Conservation (phyloP, 2,113 vertebrate genomes). For the Platysteira castanea region DNA sequence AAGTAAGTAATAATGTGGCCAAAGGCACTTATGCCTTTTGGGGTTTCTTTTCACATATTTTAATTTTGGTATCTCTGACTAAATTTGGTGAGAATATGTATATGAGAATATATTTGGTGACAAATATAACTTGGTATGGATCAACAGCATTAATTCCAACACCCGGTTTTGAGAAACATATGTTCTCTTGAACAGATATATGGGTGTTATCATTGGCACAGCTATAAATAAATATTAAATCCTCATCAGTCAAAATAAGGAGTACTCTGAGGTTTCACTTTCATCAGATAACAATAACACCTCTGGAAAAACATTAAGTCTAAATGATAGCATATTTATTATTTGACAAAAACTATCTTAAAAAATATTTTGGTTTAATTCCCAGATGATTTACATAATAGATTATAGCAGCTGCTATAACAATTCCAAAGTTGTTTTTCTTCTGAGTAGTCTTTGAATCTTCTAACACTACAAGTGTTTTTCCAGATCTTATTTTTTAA, state of each 20-base stretch:
- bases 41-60: neutral
- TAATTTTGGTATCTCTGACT: neutral
- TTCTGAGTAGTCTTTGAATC: neutral
- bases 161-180: conserved; percentile 10
- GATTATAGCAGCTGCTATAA: conserved; percentile 37
- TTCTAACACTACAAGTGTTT: neutral
- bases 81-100: neutral
- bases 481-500: conserved; percentile 6
- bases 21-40: neutral
- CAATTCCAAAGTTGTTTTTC: neutral
- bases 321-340: conserved; percentile 31
- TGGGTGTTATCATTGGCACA: neutral
- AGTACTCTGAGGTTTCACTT: conserved; percentile 24
- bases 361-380: conserved; percentile 50
- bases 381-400: conserved; percentile 48
- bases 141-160: neutral
- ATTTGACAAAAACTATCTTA: conserved; percentile 38
- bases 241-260: conserved; percentile 28
- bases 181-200: conserved; percentile 9
- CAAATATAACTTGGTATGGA: neutral
- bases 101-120: neutral
- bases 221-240: conserved; percentile 37
- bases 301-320: conserved; percentile 19
- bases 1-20: neutral
- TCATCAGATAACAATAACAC: conserved; percentile 38